Base-by-base conservation (phyloP, 2,888 invertebrate genomes). In the Leptinotarsa tumamoca region DNA sequence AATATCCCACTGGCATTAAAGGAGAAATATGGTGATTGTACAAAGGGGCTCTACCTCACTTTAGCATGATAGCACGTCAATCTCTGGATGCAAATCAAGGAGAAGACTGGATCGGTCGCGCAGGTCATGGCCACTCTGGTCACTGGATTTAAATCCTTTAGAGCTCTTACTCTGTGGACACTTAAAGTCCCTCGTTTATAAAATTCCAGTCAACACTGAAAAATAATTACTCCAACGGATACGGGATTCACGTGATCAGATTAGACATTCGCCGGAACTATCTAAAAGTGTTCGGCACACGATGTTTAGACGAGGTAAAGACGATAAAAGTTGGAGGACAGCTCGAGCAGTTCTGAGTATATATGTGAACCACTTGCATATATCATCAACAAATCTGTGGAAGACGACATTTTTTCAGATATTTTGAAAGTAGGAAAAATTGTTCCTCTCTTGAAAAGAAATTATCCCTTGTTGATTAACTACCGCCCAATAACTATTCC, bases 1-100 rank as follows among this genome's bases (percentile, higher is more conserved):
- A 71, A 71, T 71, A 49, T 71, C 66, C 72, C 67, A 49, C 72
- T 71, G 72, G 68, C 61, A 71, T 67, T 50, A 71, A 71, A 68
- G 72, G 68, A 71, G 67, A 49, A 71, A 70, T 70, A 50, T 66
- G 61, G 61, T 68, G 15, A 51, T 50, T 70, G 70, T 23, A 58
- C 70, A 58, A 5, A 61, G 58, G 58, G 23, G 56, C 51, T 21
- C 49, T 43, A 18, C 4, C 21, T 70, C 67, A 70, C 72, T 71
- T 69, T 13, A 70, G 72, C 51, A 71, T 67, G 70, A 67, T 66
- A 71, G 52, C 72, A 67, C 67, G 72, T 66, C 72, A 71, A 70
- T 68, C 70, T 71, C 49, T 71, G 72, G 23, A 67, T 70, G 56
- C 18, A 69, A 54, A 15, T 14, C 17, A 70, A 68, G 70, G 61